Percentiles rank a stretch among this genome's conserved stretches.
Conservation (phyloP, 2,888 invertebrate genomes). For the Ommatoiulus sabulosus region DNA sequence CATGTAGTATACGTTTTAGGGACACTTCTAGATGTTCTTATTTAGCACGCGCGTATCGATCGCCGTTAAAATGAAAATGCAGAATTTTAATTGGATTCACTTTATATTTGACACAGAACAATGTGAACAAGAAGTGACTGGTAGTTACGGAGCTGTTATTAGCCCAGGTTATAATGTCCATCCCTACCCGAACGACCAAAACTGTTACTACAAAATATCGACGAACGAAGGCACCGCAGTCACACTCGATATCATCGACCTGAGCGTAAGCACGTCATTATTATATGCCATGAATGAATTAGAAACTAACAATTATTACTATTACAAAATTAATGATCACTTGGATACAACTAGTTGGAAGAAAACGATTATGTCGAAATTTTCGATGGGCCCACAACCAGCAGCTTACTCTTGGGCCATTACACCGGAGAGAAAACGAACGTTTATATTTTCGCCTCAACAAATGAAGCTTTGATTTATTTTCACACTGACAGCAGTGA, state of each 20-base stretch:
- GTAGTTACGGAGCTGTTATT: not conserved
- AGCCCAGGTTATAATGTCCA: not conserved
- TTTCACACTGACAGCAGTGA: not conserved
- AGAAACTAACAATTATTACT: not conserved
- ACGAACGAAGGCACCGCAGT: not conserved
- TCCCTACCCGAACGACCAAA: not conserved
- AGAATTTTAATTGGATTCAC: not conserved
- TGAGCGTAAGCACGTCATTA: not conserved
- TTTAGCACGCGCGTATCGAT: too few relatives aligned
- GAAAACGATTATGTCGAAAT: not conserved
- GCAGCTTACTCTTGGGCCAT: not conserved
- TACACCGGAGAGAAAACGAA: not conserved
- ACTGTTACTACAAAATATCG: not conserved
- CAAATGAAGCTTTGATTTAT: not conserved
- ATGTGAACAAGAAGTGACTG: not conserved
- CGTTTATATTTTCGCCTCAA: not conserved
- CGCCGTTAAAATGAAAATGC: not conserved
- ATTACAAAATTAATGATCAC: not conserved
- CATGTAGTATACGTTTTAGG: too few relatives aligned
- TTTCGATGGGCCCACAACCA: not conserved
- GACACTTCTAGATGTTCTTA: too few relatives aligned
- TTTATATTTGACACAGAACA: not conserved
- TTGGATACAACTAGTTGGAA: not conserved
- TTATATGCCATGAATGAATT: not conserved
- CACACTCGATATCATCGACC: not conserved